Conservation (phyloP, 2,888 invertebrate genomes). For the Zeuzera pyrina region DNA sequence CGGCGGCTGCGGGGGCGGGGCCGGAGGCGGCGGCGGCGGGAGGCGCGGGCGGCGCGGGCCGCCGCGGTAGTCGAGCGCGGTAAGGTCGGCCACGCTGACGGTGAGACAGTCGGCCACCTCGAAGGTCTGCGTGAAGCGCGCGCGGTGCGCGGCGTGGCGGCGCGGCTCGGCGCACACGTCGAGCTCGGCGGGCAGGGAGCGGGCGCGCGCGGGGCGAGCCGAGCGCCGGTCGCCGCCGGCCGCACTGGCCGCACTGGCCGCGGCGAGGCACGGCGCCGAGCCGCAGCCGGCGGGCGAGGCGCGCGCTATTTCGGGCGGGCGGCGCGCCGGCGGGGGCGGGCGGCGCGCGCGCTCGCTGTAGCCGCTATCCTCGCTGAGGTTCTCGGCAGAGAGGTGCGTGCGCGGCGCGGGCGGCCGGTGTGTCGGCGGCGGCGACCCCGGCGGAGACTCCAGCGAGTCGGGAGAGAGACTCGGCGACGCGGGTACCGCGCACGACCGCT, state of each 20-base stretch:
- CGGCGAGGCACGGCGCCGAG: slow-evolving; percentile 52
- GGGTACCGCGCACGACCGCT: slow-evolving; percentile 71
- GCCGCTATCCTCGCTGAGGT: slow-evolving; percentile 86
- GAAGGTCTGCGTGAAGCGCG: slow-evolving; percentile 61
- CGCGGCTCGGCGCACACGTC: slow-evolving; percentile 72
- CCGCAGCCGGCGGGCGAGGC: slow-evolving; percentile 38
- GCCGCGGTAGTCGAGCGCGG: slow-evolving; percentile 71
- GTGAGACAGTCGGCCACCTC: slow-evolving; percentile 65
- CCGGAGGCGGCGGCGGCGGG: slow-evolving; percentile 52
- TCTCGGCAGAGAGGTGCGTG: slow-evolving; percentile 79
- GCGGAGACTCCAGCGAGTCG: slow-evolving; percentile 61
- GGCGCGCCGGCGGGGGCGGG: slow-evolving; percentile 40
- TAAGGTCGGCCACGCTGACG: slow-evolving; percentile 76
- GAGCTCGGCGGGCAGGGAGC: slow-evolving; percentile 77
- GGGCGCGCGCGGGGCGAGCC: slow-evolving; percentile 51
- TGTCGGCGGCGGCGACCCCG: slow-evolving; percentile 48
- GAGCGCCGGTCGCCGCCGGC: slow-evolving; percentile 45
- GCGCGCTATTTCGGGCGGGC: slow-evolving; percentile 48
- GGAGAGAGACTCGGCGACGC: slow-evolving; percentile 60
- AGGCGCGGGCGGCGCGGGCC: slow-evolving; percentile 44
- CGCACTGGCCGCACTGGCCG: slow-evolving; percentile 38
- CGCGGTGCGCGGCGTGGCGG: slow-evolving; percentile 39
- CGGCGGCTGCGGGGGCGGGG: slow-evolving; percentile 15
- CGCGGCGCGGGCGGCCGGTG: slow-evolving; percentile 39
- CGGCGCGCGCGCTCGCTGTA: slow-evolving; percentile 76